Base-by-base conservation (phyloP, 2,888 invertebrate genomes). In the Drepana falcataria region DNA sequence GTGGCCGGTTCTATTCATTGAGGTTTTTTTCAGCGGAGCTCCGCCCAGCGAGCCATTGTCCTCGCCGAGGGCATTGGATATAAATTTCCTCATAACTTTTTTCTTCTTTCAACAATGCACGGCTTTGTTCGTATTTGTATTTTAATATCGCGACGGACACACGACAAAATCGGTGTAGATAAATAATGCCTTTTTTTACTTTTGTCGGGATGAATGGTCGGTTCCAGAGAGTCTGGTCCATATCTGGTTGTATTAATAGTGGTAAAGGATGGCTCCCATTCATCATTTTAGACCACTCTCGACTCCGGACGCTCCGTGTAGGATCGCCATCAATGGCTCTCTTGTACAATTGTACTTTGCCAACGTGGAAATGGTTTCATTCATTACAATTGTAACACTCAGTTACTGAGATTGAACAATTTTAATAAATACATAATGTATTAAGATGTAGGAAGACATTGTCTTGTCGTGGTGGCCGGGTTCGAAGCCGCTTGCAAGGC, bases 81-180 rank as follows among this genome's bases (percentile, higher is more conserved):
- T 84, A 83, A 80, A 83, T 83, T 81, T 76, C 75, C 76, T 76
- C 76, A 75, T 72, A 69, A 59, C 70, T 73, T 79, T 77, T 80
- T 75, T 77, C 71, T 78, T 77, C 81, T 81, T 77, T 77, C 77
- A 80, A 87, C 87, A 88, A 87, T 79, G 77, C 77, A 76, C 78
- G 77, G 81, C 80, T 84, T 86, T 89, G 87, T 89, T 77, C 77
- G 77, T 79, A 78, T 88, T 87, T 86, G 86, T 88, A 88, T 87
- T 89, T 87, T 88, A 88, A 90, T 87, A 85, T 81, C 73, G 66
- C 64, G 69, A 73, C 72, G 77, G 79, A 84, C 81, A 83, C 79
- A 84, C 81, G 86, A 83, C 80, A 77, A 76, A 81, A 83, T 82
- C 73, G 76, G 78, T 75, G 77, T 81, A 83, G 83, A 88, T 87